Base-by-base conservation (phyloP, 2,797 vertebrate genomes). In the Phoebastria nigripes region DNA sequence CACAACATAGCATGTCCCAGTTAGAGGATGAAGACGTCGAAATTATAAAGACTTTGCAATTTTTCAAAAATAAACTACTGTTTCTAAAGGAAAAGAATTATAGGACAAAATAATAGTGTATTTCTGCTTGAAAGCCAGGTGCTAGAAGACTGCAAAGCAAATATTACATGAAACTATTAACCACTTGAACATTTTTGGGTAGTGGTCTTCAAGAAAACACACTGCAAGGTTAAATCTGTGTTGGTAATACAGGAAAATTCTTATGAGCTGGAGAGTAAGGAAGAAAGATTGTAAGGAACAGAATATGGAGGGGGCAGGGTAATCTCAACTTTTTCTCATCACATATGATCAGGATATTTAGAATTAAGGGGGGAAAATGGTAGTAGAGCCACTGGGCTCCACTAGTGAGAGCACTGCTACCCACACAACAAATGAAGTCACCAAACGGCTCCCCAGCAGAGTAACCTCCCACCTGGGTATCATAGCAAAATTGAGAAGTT, bases 401-500 rank as follows among this genome's bases (percentile, higher is more conserved):
- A 67, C 11, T 7, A 29, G 19, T 6, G 37, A 94, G 37, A 73
- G 47, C 59, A 31, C 3, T 4, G 9, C 87, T 11, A 61, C 2
- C 11, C 41, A 25, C 1, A 5, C 2, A 8, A 54, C 29, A 52
- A 31, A 37, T 10, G 11, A 59, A 31, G 72, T 22, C 66, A 69
- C 26, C n/a, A 6, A 35, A 12, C 1, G 3, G 44, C 25, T 31
- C 35, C 41, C n/a, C 35, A 59, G 0, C 16, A 61, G 15, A n/a
- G 35, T 22, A 39, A 61, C 16, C 29, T 51, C 21, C 29, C 17
- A 13, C 12, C 21, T 13, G 14, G 24, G 39, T 25, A 41, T 0
- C 0, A 0, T 4, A 67, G 47, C 46, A 63, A 31, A 70, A 47
- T 3, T 5, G 29, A 35, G 20, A n/a, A 1, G 0, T 19, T 72